phyloP scores from a whole-genome alignment of 2,113 vertebrate species.

The Oreotragus oreotragus region DNA sequence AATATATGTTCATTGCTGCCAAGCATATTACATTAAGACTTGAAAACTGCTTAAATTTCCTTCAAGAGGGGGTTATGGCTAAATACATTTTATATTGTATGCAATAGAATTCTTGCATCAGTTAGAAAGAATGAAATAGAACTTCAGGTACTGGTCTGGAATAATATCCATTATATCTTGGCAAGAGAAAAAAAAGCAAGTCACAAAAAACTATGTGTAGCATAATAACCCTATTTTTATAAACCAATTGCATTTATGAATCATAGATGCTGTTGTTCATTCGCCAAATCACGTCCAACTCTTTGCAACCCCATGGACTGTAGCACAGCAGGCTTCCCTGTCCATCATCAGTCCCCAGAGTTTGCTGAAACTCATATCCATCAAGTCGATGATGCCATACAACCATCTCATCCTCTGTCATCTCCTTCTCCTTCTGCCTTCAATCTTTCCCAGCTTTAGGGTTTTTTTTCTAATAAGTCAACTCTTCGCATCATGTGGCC shows the following conservation, averaged over 20 bases:
- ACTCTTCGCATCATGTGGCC: not conserved
- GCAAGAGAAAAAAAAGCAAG: constrained; percentile 5
- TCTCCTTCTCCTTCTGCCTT: not conserved
- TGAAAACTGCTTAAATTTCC: not conserved
- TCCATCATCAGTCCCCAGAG: not conserved
- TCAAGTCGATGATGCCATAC: not conserved
- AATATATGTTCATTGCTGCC: not conserved
- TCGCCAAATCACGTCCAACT: not conserved
- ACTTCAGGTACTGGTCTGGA: not conserved
- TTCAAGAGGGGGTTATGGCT: not conserved
- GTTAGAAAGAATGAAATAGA: not conserved
- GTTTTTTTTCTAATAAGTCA: not conserved
- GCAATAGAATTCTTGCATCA: not conserved
- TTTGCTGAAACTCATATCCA: not conserved
- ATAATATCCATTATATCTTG: not conserved
- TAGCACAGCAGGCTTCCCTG: not conserved
- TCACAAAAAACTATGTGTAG: not conserved
- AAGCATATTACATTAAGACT: not conserved
- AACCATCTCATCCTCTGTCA: not conserved
- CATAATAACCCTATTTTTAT: not conserved
- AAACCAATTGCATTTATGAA: not conserved
- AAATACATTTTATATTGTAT: not conserved
- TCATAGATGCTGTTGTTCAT: not conserved
- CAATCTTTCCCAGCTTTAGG: not conserved
- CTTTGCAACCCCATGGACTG: not conserved